These are phyloP conservation scores for Tribolium castaneum DNA, from an alignment of 1,140 invertebrate genomes.

Conservation along the genomic window DNA sequence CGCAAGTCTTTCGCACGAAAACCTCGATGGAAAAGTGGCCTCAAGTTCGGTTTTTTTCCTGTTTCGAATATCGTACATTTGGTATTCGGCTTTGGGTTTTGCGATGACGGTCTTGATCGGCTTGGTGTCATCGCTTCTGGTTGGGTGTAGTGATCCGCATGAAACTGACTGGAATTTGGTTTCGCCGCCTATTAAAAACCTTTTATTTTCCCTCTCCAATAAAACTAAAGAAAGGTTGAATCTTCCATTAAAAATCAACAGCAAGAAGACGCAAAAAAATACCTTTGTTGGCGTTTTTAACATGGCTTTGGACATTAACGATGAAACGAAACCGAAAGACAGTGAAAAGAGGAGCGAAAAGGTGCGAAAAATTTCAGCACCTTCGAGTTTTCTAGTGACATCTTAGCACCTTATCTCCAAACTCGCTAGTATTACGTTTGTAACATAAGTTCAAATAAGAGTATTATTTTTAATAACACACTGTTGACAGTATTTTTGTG, in stretches of 20 bases:
- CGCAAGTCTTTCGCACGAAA: background rate
- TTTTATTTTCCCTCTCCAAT: constrained; percentile 55
- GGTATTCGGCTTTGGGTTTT: constrained; percentile 78
- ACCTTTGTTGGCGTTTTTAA: background rate
- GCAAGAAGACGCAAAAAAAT: background rate
- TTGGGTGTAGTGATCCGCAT: constrained; percentile 68
- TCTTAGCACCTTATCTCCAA: background rate
- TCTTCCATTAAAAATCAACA: constrained; percentile 35
- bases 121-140: constrained; percentile 71
- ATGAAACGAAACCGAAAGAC: background rate
- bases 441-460: too few species aligned
- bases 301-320: constrained; percentile 17
- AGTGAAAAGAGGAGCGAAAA: background rate
- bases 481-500: too few species aligned
- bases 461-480: too few species aligned
- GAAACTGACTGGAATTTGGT: constrained; percentile 68
- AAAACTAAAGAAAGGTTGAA: constrained; percentile 39
- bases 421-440: too few species aligned
- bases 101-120: constrained; percentile 73
- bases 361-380: constrained; percentile 32
- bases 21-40: background rate
- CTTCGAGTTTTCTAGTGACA: background rate
- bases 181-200: constrained; percentile 66
- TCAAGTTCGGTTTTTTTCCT: constrained; percentile 62
- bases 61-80: constrained; percentile 78